Percentiles rank a stretch among this genome's conserved stretches.
Conservation (phyloP, 2,797 vertebrate species). For the Peromyscus attwateri region DNA sequence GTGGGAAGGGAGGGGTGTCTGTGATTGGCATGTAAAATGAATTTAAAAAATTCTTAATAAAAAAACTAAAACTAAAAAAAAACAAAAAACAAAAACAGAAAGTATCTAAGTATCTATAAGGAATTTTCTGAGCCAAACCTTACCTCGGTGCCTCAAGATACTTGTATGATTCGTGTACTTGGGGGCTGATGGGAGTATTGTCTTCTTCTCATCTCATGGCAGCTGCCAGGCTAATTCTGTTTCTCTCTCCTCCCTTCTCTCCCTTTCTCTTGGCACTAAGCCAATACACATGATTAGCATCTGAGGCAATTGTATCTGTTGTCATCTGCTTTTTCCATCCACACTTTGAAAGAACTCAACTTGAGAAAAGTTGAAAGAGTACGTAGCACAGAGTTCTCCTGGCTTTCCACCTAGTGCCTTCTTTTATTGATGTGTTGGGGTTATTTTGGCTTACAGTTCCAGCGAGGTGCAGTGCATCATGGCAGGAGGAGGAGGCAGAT, state of each 20-base stretch:
- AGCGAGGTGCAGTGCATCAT: background rate
- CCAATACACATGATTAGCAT: background rate
- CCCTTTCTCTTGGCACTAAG: background rate
- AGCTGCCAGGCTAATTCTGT: background rate
- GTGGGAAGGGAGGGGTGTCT: no score
- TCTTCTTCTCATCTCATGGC: background rate
- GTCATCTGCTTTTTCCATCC: background rate
- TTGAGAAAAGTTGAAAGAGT: constrained; percentile 17
- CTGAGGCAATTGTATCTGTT: background rate
- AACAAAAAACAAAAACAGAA: no score
- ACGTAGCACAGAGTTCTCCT: background rate
- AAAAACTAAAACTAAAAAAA: no score
- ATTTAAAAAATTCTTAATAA: no score
- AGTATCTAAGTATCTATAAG: background rate
- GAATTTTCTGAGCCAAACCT: constrained; percentile 16
- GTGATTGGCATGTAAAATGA: no score
- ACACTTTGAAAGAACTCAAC: constrained; percentile 27
- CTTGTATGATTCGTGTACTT: background rate
- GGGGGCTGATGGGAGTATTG: background rate
- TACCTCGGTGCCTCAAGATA: background rate
- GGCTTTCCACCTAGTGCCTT: background rate
- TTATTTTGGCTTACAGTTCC: background rate
- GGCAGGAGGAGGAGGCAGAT: background rate
- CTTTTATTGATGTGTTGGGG: background rate
- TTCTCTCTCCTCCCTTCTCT: background rate